These are phyloP conservation scores for Toxotes chatareus DNA, from an alignment of 2,113 vertebrate species.

Conservation along the genomic window DNA sequence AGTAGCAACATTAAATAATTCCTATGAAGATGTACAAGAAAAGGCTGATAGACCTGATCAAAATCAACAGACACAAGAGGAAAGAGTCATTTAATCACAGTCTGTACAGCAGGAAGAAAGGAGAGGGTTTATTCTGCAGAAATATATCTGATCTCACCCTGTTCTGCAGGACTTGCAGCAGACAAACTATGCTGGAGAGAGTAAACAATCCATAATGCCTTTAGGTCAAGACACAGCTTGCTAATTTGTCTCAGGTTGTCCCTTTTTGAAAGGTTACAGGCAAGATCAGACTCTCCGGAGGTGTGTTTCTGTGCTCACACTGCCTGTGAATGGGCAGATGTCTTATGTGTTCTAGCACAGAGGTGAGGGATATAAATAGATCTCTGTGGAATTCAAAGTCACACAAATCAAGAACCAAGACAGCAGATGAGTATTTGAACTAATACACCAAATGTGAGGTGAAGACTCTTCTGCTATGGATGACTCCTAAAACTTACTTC, in stretches of 20 bases:
- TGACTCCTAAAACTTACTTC: conserved; percentile 76
- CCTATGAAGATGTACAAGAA: not conserved
- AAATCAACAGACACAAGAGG: conserved; percentile 10
- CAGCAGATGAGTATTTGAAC: conserved; percentile 30
- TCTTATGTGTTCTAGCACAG: conserved; percentile 48
- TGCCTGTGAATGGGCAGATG: conserved; percentile 55
- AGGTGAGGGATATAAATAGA: conserved; percentile 64
- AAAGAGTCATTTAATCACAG: not conserved
- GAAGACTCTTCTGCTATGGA: not conserved
- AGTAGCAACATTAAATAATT: not conserved
- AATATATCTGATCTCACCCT: conserved; percentile 7
- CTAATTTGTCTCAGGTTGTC: conserved; percentile 14
- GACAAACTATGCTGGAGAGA: not conserved
- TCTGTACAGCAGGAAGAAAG: not conserved
- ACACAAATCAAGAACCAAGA: conserved; percentile 42
- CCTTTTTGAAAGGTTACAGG: conserved; percentile 7
- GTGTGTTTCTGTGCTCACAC: conserved; percentile 21
- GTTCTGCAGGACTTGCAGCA: conserved; percentile 3
- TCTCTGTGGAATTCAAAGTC: conserved; percentile 47
- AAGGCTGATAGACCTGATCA: not conserved
- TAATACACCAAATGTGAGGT: conserved; percentile 14
- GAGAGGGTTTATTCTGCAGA: conserved; percentile 5
- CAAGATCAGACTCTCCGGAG: conserved; percentile 20
- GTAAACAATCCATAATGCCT: not conserved
- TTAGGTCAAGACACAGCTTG: conserved; percentile 45